Evolutionary conservation across 2,797 vertebrate genomes (phyloP), one percentile per base, ranked within the genome.

Genomic region (Pelodytes ibericus): DNA sequence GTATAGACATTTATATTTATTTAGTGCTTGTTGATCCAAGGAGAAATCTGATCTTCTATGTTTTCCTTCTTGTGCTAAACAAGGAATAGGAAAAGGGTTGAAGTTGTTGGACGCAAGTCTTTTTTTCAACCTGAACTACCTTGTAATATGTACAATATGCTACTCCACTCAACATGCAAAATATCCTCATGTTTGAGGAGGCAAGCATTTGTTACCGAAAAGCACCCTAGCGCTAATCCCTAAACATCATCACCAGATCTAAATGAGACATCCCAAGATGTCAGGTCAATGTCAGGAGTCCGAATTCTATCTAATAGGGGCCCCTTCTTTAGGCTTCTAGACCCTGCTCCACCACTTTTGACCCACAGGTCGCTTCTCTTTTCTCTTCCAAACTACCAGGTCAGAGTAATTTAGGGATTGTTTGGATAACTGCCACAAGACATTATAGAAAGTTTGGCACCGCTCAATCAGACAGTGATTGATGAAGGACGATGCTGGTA

Each of bases 341-440:
- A 49, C 29, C 9, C 30, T n/a, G n/a, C 36, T 61, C 62, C 62
- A 57, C 47, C 22, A 57, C 31, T 53, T 18, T 59, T 62, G 75
- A 64, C 9, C 60, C 16, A 1, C 25, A 30, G 33, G 66, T 56
- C n/a, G 15, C 30, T 15, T 49, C 10, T 31, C 51, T 25, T 16
- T 7, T 24, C 29, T 60, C 27, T 20, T 51, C 58, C 36, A 49
- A n/a, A 16, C 66, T 51, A 20, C 47, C 18, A 51, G 47, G 66
- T 24, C 47, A 56, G 61, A 56, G 30, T 39, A n/a, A 72, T 31
- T 72, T 61, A 67, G 26, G 53, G 44, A 31, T 16, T 72, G 29
- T 70, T 64, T 77, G 57, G 56, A 61, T 41, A 18, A 53, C 22
- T 67, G 76, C 58, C 53, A 72, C 29, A 53, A 25, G 63, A 61